These are phyloP conservation scores for Syngnathus acus DNA, from an alignment of 2,797 vertebrate species.

Conservation along the genomic window DNA sequence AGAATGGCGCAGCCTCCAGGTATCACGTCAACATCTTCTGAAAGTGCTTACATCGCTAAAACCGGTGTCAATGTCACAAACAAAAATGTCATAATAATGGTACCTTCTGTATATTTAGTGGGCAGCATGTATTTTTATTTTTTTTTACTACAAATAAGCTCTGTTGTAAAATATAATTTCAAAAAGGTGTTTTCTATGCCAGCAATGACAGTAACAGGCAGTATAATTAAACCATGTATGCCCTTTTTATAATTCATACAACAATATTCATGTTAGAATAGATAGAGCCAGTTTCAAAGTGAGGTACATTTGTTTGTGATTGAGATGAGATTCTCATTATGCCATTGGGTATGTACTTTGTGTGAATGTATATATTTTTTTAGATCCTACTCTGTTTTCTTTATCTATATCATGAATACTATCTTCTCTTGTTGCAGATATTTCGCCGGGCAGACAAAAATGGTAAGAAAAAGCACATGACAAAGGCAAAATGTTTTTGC, in stretches of 20 bases:
- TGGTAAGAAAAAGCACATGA: constrained; percentile 52
- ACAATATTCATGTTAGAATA: background rate
- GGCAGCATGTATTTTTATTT: too few species aligned
- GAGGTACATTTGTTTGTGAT: background rate
- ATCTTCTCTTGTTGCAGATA: constrained; percentile 74
- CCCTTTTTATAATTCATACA: too few species aligned
- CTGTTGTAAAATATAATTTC: too few species aligned
- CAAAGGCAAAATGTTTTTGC: constrained; percentile 26
- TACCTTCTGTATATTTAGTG: too few species aligned
- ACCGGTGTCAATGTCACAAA: background rate
- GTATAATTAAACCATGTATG: too few species aligned
- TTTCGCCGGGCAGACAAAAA: constrained; percentile 94
- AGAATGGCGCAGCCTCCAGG: constrained; percentile 3
- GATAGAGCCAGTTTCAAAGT: background rate
- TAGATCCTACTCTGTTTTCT: background rate
- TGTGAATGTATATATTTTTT: background rate
- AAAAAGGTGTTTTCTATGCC: too few species aligned
- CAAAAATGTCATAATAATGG: background rate
- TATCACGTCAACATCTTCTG: constrained; percentile 1
- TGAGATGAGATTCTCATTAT: background rate
- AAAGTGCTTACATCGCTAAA: background rate
- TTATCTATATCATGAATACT: constrained; percentile 2
- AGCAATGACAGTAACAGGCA: too few species aligned
- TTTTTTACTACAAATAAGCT: too few species aligned
- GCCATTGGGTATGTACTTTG: background rate